phyloP scores from a whole-genome alignment of 2,888 invertebrate genomes.

The Diarsia dahlii region DNA sequence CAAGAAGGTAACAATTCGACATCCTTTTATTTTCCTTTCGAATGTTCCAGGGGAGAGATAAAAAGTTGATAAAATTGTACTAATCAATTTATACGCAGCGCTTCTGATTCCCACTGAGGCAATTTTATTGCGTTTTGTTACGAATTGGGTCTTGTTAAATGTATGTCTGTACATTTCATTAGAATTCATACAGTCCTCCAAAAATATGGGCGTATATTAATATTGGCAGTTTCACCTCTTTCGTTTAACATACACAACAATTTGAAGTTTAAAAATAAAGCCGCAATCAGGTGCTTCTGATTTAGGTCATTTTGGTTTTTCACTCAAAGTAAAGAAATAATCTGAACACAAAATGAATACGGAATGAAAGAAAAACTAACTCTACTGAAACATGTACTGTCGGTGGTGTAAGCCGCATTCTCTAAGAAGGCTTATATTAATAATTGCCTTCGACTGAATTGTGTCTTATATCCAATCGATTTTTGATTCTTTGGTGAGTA shows the following conservation, averaged over 20 bases:
- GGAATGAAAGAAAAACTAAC: not conserved
- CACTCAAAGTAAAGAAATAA: not conserved
- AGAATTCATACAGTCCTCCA: not conserved
- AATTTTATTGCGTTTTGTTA: not conserved
- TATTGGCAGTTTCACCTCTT: not conserved
- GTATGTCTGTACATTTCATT: constrained; percentile 7
- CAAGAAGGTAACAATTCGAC: not conserved
- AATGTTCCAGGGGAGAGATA: constrained; percentile 14
- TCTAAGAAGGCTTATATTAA: not conserved
- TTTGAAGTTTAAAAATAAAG: too few species aligned
- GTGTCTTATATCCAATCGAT: not conserved
- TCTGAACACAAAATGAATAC: not conserved
- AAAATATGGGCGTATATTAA: not conserved
- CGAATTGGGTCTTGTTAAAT: not conserved
- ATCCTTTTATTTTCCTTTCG: constrained; percentile 10
- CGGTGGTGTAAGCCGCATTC: not conserved
- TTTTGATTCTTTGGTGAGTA: not conserved
- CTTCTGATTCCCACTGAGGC: constrained; percentile 13
- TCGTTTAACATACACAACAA: not conserved
- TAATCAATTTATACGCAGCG: constrained; percentile 40
- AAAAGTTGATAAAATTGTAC: constrained; percentile 32
- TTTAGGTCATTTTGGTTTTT: not conserved
- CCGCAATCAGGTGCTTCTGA: not conserved
- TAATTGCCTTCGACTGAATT: not conserved
- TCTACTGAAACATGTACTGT: not conserved